A percentile compares a stretch with the other conserved stretches of the same genome.
Conservation (phyloP, 1,140 invertebrate species). For the Ceratina calcarata region DNA sequence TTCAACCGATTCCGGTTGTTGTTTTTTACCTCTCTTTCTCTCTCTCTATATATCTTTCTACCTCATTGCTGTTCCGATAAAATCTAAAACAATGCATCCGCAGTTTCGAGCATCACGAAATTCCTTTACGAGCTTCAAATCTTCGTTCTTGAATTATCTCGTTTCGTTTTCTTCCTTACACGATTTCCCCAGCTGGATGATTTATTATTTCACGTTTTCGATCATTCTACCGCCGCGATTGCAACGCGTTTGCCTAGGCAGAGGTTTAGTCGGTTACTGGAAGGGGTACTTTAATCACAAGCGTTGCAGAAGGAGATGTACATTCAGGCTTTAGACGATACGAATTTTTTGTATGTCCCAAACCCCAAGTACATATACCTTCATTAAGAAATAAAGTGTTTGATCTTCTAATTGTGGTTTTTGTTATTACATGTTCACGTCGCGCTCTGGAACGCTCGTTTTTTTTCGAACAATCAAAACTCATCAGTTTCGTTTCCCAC, state of each 20-base stretch:
- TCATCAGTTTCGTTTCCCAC: conserved; percentile 37
- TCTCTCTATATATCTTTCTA: background rate
- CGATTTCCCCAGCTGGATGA: conserved; percentile 51
- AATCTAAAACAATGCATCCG: conserved; percentile 37
- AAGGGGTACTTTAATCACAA: conserved; percentile 89
- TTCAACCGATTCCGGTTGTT: conserved; percentile 26
- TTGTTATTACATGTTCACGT: conserved; percentile 58
- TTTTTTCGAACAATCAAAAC: background rate
- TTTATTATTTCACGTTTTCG: conserved; percentile 41
- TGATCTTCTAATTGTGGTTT: conserved; percentile 68
- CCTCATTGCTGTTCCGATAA: conserved; percentile 18
- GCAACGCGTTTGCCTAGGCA: conserved; percentile 82
- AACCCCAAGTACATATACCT: conserved; percentile 56
- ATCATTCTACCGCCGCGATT: conserved; percentile 70
- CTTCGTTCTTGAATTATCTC: conserved; percentile 56
- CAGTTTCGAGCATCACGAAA: conserved; percentile 7
- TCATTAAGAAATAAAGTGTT: conserved; percentile 68
- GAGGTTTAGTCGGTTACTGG: conserved; percentile 88
- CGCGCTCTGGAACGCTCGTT: conserved; percentile 4
- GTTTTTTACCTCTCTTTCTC: conserved; percentile 11
- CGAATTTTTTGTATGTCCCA: conserved; percentile 69
- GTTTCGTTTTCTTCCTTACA: conserved; percentile 52
- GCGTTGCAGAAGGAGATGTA: conserved; percentile 84
- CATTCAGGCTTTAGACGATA: conserved; percentile 61
- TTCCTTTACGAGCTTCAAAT: conserved; percentile 43